Evolutionary conservation across 2,113 vertebrate species (phyloP).

Genomic region (Notechis scutatus): DNA sequence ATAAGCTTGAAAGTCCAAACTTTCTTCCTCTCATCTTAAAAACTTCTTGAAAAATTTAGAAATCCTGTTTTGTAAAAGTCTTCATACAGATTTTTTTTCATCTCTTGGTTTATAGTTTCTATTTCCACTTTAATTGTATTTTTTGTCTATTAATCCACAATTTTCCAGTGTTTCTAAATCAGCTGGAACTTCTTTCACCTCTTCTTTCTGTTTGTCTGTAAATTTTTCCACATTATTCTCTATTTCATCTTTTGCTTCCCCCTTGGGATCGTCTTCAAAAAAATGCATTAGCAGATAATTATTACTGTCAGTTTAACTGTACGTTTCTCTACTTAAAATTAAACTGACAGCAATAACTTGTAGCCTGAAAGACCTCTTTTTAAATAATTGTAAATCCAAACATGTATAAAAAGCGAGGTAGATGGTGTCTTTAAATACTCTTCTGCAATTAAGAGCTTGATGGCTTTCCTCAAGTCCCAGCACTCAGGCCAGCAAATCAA

Average conservation of each 20-base stretch:
- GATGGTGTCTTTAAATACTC: neutral
- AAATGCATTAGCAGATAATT: neutral
- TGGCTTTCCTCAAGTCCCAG: neutral
- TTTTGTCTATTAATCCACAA: too few relatives aligned
- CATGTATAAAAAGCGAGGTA: neutral
- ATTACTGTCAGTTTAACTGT: neutral
- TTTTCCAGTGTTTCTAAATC: too few relatives aligned
- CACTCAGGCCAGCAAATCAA: neutral
- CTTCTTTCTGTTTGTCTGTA: too few relatives aligned
- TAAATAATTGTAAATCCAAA: neutral
- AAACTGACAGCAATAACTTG: neutral
- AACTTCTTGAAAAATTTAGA: neutral
- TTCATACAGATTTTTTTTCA: too few relatives aligned
- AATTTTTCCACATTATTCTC: neutral
- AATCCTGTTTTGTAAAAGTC: neutral
- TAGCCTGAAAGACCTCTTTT: neutral
- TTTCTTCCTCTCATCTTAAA: neutral
- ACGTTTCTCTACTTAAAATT: neutral
- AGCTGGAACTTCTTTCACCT: too few relatives aligned
- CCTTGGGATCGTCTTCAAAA: neutral
- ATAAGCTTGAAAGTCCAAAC: neutral
- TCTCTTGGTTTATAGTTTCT: too few relatives aligned
- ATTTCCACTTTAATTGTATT: too few relatives aligned
- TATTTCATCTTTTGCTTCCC: neutral
- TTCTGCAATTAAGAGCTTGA: neutral